Base-by-base conservation (phyloP, 1,140 invertebrate genomes). In the Carposina sasakii region DNA sequence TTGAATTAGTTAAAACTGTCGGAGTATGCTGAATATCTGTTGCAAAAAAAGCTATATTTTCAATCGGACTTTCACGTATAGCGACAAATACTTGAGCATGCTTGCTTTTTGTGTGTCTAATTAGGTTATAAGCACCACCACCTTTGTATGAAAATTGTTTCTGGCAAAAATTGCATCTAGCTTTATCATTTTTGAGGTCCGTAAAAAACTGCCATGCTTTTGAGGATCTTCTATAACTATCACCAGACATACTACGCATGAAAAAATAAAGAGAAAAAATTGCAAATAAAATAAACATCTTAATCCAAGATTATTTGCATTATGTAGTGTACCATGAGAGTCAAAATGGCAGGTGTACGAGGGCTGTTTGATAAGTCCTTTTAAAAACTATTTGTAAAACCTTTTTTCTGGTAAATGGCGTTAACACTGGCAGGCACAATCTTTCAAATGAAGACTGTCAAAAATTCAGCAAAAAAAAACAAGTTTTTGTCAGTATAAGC, bases 101-200 rank as follows among this genome's bases (percentile, higher is more conserved):
- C 13, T 26, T 12, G n/a, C 21, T 42, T 42, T 42, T 42, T 4
- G 22, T 42, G 13, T 42, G 40, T 10, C 40, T 12, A 42, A 13
- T n/a, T 1, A 42, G 19, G 6, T 42, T 42, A n/a, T 42, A 42
- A 24, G 37, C 16, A 9, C 37, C 37, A 19, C 37, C 37, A 17
- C 40, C 40, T 42, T 42, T 42, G 13, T 42, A 42, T 22, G 40
- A 42, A 10, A 42, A 13, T 5, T 13, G 3, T 22, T 42, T 42
- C 12, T n/a, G 5, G 20, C 40, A 42, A 42, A 42, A 42, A 17
- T 42, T 42, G n/a, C 39, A 42, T 23, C 16, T 42, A 2, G 23
- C 39, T 13, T 23, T 42, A 23, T 22, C 2, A 12, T 42, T 24
- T 22, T 42, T 42, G 3, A 42, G 17, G 13, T 42, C 40, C 24